Conservation (phyloP, 2,888 invertebrate species). For the Galerucella calmariensis region DNA sequence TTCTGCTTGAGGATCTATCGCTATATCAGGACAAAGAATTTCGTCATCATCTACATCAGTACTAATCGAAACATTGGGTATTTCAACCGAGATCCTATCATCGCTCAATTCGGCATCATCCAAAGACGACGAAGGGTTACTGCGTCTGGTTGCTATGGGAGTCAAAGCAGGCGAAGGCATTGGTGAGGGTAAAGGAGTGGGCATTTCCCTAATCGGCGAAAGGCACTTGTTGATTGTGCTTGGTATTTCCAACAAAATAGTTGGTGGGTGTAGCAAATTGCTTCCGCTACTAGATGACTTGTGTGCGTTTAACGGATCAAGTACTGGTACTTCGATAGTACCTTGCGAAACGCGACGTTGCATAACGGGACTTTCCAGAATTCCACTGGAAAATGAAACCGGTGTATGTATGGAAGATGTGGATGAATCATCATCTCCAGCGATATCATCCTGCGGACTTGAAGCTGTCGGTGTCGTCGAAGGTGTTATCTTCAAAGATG, state of each 20-base stretch:
- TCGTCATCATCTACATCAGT: slow-evolving; percentile 62
- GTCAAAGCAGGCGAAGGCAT: slow-evolving; percentile 78
- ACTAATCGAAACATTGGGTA: slow-evolving; percentile 63
- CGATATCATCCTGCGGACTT: slow-evolving; percentile 79
- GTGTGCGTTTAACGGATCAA: slow-evolving; percentile 77
- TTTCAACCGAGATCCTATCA: slow-evolving; percentile 65
- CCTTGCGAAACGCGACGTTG: slow-evolving; percentile 35
- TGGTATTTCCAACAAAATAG: slow-evolving; percentile 82
- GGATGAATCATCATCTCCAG: slow-evolving; percentile 77
- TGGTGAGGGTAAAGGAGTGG: slow-evolving; percentile 80
- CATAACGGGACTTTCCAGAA: slow-evolving; percentile 73
- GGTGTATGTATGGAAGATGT: slow-evolving; percentile 75
- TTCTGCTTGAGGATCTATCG: slow-evolving; percentile 63
- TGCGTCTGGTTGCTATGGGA: slow-evolving; percentile 69
- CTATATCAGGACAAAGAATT: slow-evolving; percentile 59
- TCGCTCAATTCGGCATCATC: slow-evolving; percentile 67
- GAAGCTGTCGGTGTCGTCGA: slow-evolving; percentile 80
- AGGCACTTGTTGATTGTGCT: slow-evolving; percentile 80
- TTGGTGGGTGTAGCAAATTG: slow-evolving; percentile 77
- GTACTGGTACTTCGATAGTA: slow-evolving; percentile 71
- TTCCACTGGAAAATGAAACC: slow-evolving; percentile 70
- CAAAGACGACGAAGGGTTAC: slow-evolving; percentile 64
- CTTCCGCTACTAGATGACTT: slow-evolving; percentile 69
- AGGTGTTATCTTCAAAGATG: slow-evolving; percentile 73
- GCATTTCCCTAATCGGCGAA: slow-evolving; percentile 82